Percentiles rank a stretch among this genome's conserved stretches.
Conservation (phyloP, 2,797 vertebrate genomes). For the Syngnathus rostellatus region DNA sequence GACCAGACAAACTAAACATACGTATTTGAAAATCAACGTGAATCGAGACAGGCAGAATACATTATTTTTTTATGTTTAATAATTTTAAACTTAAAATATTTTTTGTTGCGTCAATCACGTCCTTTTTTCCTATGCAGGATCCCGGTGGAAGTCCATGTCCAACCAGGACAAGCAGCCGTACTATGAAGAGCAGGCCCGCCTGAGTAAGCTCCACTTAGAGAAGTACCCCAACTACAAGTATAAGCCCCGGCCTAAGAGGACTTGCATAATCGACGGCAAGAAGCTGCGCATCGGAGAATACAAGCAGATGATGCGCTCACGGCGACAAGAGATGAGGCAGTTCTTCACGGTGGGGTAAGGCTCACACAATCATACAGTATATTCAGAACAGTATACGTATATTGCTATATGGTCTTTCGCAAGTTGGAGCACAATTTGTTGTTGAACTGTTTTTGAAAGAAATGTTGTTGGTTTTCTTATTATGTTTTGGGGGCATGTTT, state of each 20-base stretch:
- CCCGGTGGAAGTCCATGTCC: conserved; percentile 97
- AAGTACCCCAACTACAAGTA: conserved; percentile 99
- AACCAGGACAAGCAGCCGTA: conserved; percentile 99
- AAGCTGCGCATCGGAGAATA: conserved; percentile 97
- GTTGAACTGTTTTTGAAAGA: no score
- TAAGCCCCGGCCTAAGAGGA: conserved; percentile 97
- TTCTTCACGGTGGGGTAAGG: conserved; percentile 97
- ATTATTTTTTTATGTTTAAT: not conserved
- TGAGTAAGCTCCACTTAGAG: conserved; percentile 98
- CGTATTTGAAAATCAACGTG: not conserved
- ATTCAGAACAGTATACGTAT: not conserved
- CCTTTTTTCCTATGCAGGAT: conserved; percentile 63
- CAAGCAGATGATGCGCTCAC: conserved; percentile 98
- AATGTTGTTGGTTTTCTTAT: no score
- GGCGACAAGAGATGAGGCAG: conserved; percentile 98
- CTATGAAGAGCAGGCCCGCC: conserved; percentile 96
- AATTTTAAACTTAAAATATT: not conserved
- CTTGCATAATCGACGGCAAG: conserved; percentile 98
- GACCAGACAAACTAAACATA: not conserved
- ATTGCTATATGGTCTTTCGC: not conserved
- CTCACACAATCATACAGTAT: conserved; percentile 18
- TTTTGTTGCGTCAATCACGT: no score
- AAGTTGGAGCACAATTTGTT: no score
- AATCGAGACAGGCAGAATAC: not conserved
- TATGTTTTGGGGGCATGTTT: no score